These are phyloP conservation scores for Drosophila hamatofila DNA, from an alignment of 2,888 invertebrate species.

Conservation along the genomic window DNA sequence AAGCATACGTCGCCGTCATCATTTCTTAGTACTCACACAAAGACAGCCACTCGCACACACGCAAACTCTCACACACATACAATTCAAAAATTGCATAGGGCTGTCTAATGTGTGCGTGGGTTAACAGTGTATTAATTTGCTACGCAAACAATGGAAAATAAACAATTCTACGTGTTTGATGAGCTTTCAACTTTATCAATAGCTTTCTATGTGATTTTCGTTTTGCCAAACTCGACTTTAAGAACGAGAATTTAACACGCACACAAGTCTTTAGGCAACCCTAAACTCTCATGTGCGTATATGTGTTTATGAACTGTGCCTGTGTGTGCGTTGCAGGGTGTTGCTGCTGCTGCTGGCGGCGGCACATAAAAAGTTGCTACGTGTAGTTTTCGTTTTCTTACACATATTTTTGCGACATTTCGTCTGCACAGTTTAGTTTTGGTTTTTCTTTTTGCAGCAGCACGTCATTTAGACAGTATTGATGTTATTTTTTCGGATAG, in stretches of 20 bases:
- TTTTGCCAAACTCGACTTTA: constrained; percentile 7
- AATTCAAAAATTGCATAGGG: constrained; percentile 62
- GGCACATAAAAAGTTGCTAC: constrained; percentile 75
- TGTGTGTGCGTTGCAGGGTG: constrained; percentile 71
- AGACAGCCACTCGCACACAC: constrained; percentile 39
- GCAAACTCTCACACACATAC: constrained; percentile 16
- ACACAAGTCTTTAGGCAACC: constrained; percentile 55
- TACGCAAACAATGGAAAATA: constrained; percentile 38
- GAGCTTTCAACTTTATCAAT: constrained; percentile 6
- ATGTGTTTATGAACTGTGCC: constrained; percentile 45
- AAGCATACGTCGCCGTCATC: constrained; percentile 80
- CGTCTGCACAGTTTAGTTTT: constrained; percentile 20
- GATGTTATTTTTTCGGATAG: constrained; percentile 9
- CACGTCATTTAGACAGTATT: background rate
- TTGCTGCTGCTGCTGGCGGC: constrained; percentile 65
- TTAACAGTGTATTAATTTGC: constrained; percentile 25
- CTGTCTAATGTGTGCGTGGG: constrained; percentile 54
- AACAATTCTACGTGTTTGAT: constrained; percentile 7
- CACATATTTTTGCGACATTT: constrained; percentile 30
- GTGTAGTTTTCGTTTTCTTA: constrained; percentile 73
- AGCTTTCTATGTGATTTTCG: constrained; percentile 1
- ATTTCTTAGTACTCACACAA: constrained; percentile 71
- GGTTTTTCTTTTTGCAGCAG: constrained; percentile 18
- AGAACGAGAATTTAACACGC: constrained; percentile 22
- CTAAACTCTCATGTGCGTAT: constrained; percentile 49